Percentiles rank a stretch among this genome's conserved stretches.
Evolutionary conservation across 2,113 vertebrate genomes (phyloP).

Genomic region (Nothocercus nigrocapillus): DNA sequence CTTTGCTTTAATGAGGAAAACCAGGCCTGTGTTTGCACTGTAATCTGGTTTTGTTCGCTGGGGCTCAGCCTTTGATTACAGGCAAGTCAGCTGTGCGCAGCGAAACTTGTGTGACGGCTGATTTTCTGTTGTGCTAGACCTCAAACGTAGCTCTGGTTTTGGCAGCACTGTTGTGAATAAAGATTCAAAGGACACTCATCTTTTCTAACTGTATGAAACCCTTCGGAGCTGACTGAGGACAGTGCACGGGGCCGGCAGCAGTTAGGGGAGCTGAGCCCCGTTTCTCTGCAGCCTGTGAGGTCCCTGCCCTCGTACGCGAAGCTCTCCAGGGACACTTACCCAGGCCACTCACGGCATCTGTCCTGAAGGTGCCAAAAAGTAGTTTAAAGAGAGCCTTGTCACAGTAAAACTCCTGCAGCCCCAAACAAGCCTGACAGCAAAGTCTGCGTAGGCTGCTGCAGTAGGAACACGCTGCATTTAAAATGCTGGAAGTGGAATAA

Average conservation of each 20-base stretch:
- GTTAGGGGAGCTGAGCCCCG: fast-evolving
- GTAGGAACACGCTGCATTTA: not conserved
- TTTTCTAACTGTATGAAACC: not conserved
- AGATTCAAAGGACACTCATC: not conserved
- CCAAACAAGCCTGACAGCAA: not conserved
- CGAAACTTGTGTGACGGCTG: not conserved
- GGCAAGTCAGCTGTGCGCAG: not conserved
- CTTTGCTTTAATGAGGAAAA: not conserved
- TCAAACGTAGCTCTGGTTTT: not conserved
- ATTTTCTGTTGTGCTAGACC: not conserved
- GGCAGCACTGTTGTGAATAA: not conserved
- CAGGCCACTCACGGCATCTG: not conserved
- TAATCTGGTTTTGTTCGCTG: not conserved
- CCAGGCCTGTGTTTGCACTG: not conserved
- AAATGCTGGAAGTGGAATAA: not conserved
- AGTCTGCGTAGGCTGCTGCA: not conserved
- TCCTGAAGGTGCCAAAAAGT: not conserved
- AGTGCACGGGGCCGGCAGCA: not conserved
- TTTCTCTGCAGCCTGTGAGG: not conserved
- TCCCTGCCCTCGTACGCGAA: not conserved
- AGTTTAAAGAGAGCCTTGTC: not conserved
- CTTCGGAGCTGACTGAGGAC: not conserved
- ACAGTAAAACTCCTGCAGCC: not conserved
- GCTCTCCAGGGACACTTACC: not conserved
- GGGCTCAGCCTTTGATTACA: not conserved